Evolutionary conservation across 2,797 vertebrate species (phyloP), one percentile per base, ranked within the genome.

Genomic region (Chaenodraco wilsoni): DNA sequence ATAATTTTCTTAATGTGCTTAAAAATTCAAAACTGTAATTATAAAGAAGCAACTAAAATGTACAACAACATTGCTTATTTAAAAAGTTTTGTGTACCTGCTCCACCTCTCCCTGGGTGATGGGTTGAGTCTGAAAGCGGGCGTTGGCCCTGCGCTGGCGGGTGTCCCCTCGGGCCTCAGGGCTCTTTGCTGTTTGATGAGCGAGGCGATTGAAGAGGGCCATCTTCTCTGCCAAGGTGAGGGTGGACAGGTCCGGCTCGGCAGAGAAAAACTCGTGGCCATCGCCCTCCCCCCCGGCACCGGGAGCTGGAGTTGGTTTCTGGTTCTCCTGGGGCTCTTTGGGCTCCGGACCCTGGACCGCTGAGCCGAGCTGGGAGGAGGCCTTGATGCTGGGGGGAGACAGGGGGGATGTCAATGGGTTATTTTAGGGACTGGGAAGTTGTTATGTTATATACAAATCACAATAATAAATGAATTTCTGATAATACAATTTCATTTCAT

Each of bases 41-140:
- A 27, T 27, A 27, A 46, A 9, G 51, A 1, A n/a, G 3, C 1
- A 15, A 31, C 23, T 27, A 5, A 27, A 27, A 27, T 27, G 27
- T 27, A 27, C 27, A 27, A 5, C 27, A 17, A 0, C 12, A 9
- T 1, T 12, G 33, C 33, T 7, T 37, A 9, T 37, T 37, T 27
- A 27, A 27, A 27, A 10, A 0, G 33, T 31, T 2, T 8, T 37
- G 4, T 77, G 62, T 92, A 98, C 98, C 96, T 99, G 95, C 48
- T 96, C 91, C 79, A 99, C 98, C 83, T 99, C 98, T 74, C 94
- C 97, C 58, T 96, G 96, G 0, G 98, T 99, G 83, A 99, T 97
- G 1, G 98, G 98, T 80, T 99, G 98, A 0, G 98, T 99, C 76
- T 98, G 97, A 71, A 97, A 99, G 23, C 98, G 97, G 52, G 96